A percentile compares a stretch with the other conserved stretches of the same genome.
Evolutionary conservation across 2,797 vertebrate genomes (phyloP).

Genomic region (Rhodeus uyekii): DNA sequence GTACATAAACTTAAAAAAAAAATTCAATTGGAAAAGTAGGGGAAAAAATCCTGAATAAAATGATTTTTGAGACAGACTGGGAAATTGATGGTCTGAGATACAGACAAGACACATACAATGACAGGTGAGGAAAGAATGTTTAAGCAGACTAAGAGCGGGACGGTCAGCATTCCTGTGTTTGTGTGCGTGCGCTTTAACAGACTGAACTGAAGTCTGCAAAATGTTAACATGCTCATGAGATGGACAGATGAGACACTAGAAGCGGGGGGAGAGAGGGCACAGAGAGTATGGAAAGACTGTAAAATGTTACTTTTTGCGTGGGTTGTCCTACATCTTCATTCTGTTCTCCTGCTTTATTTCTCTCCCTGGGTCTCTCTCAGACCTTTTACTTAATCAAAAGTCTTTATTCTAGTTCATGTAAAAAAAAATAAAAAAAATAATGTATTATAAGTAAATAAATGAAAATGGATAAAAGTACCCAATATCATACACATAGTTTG

Average conservation of each 20-base stretch:
- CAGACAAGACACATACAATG: constrained; percentile 75
- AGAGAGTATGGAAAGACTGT: constrained; percentile 77
- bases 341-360: constrained; percentile 33
- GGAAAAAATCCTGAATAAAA: constrained; percentile 34
- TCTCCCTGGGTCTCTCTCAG: constrained; percentile 63
- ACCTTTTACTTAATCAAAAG: constrained; percentile 75
- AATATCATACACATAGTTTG: not conserved
- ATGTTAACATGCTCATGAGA: constrained; percentile 78
- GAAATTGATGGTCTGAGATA: constrained; percentile 39
- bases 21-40: not conserved
- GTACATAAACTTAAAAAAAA: not conserved
- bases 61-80: constrained; percentile 38
- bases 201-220: constrained; percentile 65
- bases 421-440: constrained; percentile 59
- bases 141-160: constrained; percentile 73
- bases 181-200: constrained; percentile 57
- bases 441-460: constrained; percentile 46
- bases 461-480: not conserved
- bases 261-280: constrained; percentile 60
- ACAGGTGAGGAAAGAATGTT: constrained; percentile 84
- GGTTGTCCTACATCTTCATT: constrained; percentile 64
- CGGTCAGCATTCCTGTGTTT: constrained; percentile 53
- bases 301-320: constrained; percentile 79
- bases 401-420: constrained; percentile 62
- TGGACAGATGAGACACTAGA: constrained; percentile 51